Conservation (phyloP, 1,140 invertebrate species). For the Diachasma alloeum region DNA sequence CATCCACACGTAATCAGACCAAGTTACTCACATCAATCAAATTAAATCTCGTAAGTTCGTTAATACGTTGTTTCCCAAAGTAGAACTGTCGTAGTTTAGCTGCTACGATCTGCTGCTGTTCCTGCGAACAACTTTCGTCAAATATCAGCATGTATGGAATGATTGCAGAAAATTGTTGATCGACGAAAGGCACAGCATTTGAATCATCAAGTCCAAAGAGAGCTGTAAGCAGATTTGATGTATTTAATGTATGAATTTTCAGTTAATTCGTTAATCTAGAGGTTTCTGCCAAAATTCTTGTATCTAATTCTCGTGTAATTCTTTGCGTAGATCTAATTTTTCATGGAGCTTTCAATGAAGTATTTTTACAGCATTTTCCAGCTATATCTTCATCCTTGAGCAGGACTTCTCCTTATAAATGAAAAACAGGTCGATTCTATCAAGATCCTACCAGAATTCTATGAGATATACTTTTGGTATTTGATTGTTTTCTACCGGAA, state of each 20-base stretch:
- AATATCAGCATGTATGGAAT: constrained; percentile 70
- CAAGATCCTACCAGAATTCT: too few species aligned
- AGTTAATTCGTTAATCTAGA: too few species aligned
- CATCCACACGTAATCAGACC: background rate
- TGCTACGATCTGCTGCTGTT: constrained; percentile 61
- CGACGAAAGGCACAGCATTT: constrained; percentile 50
- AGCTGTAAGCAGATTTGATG: constrained; percentile 33
- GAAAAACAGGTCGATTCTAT: too few species aligned
- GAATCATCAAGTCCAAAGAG: constrained; percentile 43
- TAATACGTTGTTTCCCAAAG: constrained; percentile 62
- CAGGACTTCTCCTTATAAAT: too few species aligned
- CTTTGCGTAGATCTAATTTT: too few species aligned
- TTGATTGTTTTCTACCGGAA: too few species aligned
- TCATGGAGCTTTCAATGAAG: too few species aligned
- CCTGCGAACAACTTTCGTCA: constrained; percentile 64
- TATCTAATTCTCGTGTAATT: too few species aligned
- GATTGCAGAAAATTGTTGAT: constrained; percentile 66
- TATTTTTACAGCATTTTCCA: too few species aligned
- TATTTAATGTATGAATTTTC: background rate
- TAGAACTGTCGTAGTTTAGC: constrained; percentile 71
- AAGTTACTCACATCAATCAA: constrained; percentile 65
- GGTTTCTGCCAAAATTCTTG: too few species aligned
- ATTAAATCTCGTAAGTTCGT: constrained; percentile 62
- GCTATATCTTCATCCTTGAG: too few species aligned
- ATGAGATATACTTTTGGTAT: too few species aligned